Conservation (phyloP, 2,113 vertebrate species). For the Salvator merianae region DNA sequence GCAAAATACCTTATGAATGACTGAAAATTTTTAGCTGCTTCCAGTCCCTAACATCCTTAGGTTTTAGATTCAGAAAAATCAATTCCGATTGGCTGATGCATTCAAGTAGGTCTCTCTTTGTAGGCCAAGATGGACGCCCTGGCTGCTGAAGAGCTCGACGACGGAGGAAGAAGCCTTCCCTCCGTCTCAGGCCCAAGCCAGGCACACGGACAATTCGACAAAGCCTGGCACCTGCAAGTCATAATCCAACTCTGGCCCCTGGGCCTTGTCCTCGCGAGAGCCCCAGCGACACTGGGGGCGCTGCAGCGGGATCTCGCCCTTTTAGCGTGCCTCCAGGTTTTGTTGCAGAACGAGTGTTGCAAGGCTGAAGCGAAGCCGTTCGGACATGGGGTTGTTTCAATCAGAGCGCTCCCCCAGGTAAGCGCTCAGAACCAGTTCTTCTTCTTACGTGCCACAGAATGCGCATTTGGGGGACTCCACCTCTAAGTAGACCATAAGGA, state of each 20-base stretch:
- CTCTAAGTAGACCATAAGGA: no score
- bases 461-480: no score
- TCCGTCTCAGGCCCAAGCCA: slow-evolving; percentile 15
- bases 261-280: slow-evolving; percentile 83
- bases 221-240: slow-evolving; percentile 58
- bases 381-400: slow-evolving; percentile 81
- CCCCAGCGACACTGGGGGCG: slow-evolving; percentile 54
- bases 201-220: slow-evolving; percentile 37
- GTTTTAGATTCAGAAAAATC: no score
- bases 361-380: slow-evolving; percentile 73
- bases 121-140: slow-evolving; percentile 78
- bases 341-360: slow-evolving; percentile 60
- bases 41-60: no score
- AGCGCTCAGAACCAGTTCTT: background rate
- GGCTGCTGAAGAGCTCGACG: slow-evolving; percentile 87
- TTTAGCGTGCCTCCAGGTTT: slow-evolving; percentile 78
- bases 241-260: slow-evolving; percentile 83
- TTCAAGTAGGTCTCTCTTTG: background rate
- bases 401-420: slow-evolving; percentile 91
- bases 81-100: no score
- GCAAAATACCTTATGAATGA: no score
- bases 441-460: no score
- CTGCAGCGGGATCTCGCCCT: slow-evolving; percentile 80
- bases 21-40: no score
- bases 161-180: slow-evolving; percentile 59